Conservation (phyloP, 1,140 invertebrate species). For the Nilaparvata lugens region DNA sequence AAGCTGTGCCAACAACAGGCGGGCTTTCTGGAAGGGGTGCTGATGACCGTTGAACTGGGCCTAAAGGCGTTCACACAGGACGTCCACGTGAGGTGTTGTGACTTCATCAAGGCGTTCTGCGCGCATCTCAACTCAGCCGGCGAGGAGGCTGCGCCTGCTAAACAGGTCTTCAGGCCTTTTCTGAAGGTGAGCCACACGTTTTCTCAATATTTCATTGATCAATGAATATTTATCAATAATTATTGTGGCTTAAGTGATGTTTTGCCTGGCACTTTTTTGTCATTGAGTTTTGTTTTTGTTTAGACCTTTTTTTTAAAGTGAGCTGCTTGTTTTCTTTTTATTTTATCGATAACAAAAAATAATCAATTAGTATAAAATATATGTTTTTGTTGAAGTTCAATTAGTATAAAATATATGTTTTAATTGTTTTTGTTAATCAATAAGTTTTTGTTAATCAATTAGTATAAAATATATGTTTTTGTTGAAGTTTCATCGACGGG, state of each 20-base stretch:
- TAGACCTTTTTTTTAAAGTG: not conserved
- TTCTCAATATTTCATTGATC: not conserved
- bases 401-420: too few relatives aligned
- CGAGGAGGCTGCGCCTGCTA: slow-evolving; percentile 36
- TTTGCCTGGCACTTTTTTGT: not conserved
- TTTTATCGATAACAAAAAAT: not conserved
- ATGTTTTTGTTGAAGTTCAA: too few relatives aligned
- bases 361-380: not conserved
- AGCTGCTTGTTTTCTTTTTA: not conserved
- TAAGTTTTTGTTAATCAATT: too few relatives aligned
- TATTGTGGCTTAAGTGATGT: not conserved
- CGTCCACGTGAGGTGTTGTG: slow-evolving; percentile 51
- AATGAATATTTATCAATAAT: not conserved
- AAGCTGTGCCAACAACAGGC: slow-evolving; percentile 45
- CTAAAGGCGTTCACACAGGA: slow-evolving; percentile 56
- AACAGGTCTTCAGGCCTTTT: slow-evolving; percentile 50
- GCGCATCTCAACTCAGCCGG: slow-evolving; percentile 35
- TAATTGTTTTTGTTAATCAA: too few relatives aligned
- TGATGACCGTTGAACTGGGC: slow-evolving; percentile 57
- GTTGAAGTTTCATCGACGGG: too few relatives aligned
- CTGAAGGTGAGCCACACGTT: slow-evolving; percentile 46
- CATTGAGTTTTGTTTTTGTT: not conserved
- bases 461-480: not conserved
- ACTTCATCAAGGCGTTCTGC: slow-evolving; percentile 49
- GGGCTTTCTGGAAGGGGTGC: slow-evolving; percentile 47